A percentile compares a stretch with the other conserved stretches of the same genome.
Evolutionary conservation across 2,888 invertebrate genomes (phyloP).

Genomic region (Andrena camellia): DNA sequence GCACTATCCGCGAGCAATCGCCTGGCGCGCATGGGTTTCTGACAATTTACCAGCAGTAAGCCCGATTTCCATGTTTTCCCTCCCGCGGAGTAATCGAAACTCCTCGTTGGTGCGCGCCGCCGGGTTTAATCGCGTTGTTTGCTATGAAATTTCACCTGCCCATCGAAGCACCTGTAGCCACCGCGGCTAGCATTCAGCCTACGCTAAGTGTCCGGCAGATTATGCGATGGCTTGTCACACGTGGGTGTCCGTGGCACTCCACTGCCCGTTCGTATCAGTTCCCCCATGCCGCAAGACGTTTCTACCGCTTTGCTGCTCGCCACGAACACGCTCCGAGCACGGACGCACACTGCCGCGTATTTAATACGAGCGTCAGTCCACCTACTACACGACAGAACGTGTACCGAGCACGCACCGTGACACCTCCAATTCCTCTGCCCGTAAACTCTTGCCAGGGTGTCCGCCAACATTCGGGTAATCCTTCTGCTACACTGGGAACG

Average conservation of each 20-base stretch:
- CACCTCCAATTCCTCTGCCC: neutral
- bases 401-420: neutral
- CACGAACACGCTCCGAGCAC: conserved; percentile 13
- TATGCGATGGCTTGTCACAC: conserved; percentile 71
- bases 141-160: conserved; percentile 69
- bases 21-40: neutral
- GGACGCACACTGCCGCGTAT: neutral
- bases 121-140: conserved; percentile 47
- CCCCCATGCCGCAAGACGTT: conserved; percentile 39
- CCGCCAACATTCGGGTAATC: neutral
- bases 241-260: conserved; percentile 70
- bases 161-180: conserved; percentile 64
- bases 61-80: conserved; percentile 21
- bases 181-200: conserved; percentile 64
- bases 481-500: neutral
- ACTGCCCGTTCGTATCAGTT: conserved; percentile 56
- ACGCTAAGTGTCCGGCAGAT: conserved; percentile 71
- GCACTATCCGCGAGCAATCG: too few relatives aligned
- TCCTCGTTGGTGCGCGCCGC: conserved; percentile 2
- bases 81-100: conserved; percentile 13
- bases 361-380: conserved; percentile 14
- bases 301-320: conserved; percentile 26
- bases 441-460: neutral
- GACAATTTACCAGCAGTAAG: neutral
- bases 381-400: conserved; percentile 5